A percentile compares a stretch with the other conserved stretches of the same genome.
These are phyloP conservation scores for Pseudococcus jackbeardsleyi DNA, from an alignment of 2,888 invertebrate species.

Conservation along the genomic window DNA sequence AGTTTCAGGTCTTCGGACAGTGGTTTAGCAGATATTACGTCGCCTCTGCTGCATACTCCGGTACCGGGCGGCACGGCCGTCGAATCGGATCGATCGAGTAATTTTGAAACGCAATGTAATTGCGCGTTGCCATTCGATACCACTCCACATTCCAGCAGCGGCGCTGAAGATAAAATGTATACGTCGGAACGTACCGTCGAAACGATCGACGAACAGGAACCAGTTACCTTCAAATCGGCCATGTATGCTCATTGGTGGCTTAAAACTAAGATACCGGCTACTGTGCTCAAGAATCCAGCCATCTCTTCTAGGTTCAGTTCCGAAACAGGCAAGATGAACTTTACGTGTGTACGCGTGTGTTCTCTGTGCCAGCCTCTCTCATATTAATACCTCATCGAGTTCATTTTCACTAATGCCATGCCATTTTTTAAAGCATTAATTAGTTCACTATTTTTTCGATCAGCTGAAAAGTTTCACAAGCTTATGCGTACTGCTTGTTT, in stretches of 20 bases:
- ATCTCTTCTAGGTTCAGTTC: constrained; percentile 57
- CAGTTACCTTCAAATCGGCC: constrained; percentile 78
- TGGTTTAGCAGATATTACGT: constrained; percentile 86
- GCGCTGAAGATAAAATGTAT: constrained; percentile 69
- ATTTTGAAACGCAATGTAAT: constrained; percentile 79
- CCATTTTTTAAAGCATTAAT: neutral
- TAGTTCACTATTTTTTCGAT: neutral
- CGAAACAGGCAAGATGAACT: constrained; percentile 66
- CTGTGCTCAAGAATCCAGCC: constrained; percentile 42
- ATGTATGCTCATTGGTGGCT: constrained; percentile 95
- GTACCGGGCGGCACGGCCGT: neutral
- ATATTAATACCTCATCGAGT: constrained; percentile 29
- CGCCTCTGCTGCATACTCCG: constrained; percentile 71
- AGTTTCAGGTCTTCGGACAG: constrained; percentile 83
- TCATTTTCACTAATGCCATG: constrained; percentile 8
- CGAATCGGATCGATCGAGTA: constrained; percentile 71
- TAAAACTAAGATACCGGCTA: constrained; percentile 83
- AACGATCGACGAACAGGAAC: constrained; percentile 55
- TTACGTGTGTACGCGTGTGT: constrained; percentile 63
- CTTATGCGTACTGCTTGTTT: neutral
- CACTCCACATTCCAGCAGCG: constrained; percentile 74
- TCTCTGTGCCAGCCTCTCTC: constrained; percentile 11
- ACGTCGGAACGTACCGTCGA: constrained; percentile 10
- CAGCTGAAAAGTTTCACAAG: neutral
- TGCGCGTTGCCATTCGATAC: constrained; percentile 82